Evolutionary conservation across 2,888 invertebrate genomes (phyloP).

Genomic region (Macrophya alboannulata): DNA sequence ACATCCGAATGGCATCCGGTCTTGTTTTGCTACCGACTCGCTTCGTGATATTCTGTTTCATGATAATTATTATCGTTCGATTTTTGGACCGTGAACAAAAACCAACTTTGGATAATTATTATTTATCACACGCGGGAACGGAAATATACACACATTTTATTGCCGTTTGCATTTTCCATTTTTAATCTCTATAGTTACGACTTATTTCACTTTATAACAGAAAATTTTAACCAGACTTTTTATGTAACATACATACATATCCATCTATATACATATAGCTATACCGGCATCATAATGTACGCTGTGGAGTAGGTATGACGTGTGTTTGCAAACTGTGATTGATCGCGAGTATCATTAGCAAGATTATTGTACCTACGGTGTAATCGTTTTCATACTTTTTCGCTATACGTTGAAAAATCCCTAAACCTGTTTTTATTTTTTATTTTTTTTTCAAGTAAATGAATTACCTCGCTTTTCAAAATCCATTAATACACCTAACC

Average conservation of each 20-base stretch:
- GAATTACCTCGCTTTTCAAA: neutral
- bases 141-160: constrained; percentile 6
- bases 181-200: constrained; percentile 34
- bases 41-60: constrained; percentile 77
- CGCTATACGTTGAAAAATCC: neutral
- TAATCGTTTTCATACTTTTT: neutral
- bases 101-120: constrained; percentile 36
- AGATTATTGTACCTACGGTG: neutral
- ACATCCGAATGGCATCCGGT: constrained; percentile 75
- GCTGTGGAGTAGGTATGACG: no score
- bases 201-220: constrained; percentile 5
- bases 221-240: neutral
- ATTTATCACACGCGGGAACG: constrained; percentile 11
- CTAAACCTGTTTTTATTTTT: neutral
- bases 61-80: constrained; percentile 78
- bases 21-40: constrained; percentile 61
- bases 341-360: constrained; percentile 20
- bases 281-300: neutral
- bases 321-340: constrained; percentile 17
- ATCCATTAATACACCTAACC: neutral
- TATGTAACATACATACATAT: neutral
- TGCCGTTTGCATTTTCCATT: constrained; percentile 14
- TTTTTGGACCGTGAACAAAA: constrained; percentile 63
- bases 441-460: neutral
- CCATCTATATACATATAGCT: neutral